phyloP scores from a whole-genome alignment of 2,797 vertebrate species.

The Alauda arvensis region DNA sequence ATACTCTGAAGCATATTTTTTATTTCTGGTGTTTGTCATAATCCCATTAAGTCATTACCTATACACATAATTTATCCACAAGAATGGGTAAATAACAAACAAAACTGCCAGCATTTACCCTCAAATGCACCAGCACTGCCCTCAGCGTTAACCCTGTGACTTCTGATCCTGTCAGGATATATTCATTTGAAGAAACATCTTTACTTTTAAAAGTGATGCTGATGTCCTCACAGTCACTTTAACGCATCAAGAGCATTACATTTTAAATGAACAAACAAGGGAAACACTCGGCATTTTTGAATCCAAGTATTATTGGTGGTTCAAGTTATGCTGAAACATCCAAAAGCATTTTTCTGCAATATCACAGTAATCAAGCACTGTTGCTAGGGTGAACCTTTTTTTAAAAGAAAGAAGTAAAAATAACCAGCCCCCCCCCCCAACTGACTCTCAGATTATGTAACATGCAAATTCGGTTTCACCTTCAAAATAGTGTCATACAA shows the following conservation, averaged over 20 bases:
- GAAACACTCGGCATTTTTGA: neutral
- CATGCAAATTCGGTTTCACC: constrained; percentile 31
- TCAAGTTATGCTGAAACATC: neutral
- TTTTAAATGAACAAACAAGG: neutral
- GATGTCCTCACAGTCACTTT: neutral
- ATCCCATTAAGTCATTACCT: neutral
- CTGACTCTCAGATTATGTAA: constrained; percentile 22
- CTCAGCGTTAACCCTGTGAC: neutral
- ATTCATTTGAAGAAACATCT: neutral
- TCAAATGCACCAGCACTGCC: neutral
- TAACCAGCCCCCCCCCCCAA: neutral
- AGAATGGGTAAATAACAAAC: neutral
- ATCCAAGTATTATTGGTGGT: neutral
- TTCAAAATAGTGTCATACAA: neutral
- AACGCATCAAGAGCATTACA: neutral
- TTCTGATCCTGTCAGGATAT: neutral
- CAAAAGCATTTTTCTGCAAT: neutral
- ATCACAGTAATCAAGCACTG: neutral
- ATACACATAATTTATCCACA: neutral
- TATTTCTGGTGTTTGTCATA: neutral
- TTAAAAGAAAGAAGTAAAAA: neutral
- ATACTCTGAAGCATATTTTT: neutral
- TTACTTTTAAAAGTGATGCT: neutral
- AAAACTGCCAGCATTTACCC: neutral
- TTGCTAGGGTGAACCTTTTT: neutral